Conservation (phyloP, 2,797 vertebrate genomes). For the Micromesistius poutassou region DNA sequence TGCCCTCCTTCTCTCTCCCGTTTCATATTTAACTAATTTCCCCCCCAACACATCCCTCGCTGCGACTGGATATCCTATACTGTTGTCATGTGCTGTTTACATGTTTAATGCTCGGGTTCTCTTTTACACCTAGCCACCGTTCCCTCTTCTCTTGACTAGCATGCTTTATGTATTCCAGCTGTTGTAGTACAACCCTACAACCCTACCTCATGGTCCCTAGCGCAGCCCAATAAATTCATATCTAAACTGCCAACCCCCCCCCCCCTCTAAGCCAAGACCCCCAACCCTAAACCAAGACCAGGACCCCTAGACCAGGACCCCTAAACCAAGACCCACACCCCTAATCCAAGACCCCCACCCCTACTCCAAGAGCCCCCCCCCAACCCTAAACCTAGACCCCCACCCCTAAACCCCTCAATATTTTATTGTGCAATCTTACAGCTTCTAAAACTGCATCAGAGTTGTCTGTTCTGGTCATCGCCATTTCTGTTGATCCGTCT, state of each 20-base stretch:
- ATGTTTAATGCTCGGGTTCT: background rate
- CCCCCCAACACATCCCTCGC: constrained; percentile 8
- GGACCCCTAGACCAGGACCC: background rate
- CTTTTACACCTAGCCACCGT: background rate
- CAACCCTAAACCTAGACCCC: background rate
- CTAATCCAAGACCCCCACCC: background rate
- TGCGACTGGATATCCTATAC: background rate
- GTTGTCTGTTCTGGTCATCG: background rate
- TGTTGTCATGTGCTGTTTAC: background rate
- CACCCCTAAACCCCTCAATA: background rate
- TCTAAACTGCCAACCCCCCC: constrained; percentile 6
- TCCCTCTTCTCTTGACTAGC: background rate
- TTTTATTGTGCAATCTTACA: background rate
- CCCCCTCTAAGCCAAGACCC: too few species aligned
- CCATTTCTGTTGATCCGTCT: background rate
- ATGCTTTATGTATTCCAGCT: background rate
- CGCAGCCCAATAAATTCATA: constrained; percentile 47
- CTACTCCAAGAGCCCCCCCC: background rate
- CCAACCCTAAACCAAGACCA: too few species aligned
- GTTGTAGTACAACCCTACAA: constrained; percentile 27
- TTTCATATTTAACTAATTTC: constrained; percentile 34
- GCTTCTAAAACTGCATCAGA: background rate
- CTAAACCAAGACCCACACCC: background rate
- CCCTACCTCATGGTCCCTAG: constrained; percentile 40
- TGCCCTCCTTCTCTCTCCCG: constrained; percentile 23